Evolutionary conservation across 2,113 vertebrate genomes (phyloP).

Genomic region (Neodontobutis hainanensis): DNA sequence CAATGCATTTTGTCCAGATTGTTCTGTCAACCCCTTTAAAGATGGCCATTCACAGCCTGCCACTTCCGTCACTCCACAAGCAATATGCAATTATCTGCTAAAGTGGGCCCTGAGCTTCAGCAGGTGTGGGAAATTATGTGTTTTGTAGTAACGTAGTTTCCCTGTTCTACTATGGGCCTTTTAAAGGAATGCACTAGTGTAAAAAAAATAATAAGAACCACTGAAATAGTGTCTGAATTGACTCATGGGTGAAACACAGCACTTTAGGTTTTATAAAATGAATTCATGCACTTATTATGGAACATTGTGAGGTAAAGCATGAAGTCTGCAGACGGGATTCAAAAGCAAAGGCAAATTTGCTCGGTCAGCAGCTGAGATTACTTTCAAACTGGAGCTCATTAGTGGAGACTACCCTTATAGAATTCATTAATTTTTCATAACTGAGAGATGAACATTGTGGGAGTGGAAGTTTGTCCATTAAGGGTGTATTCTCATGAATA

Average conservation of each 20-base stretch:
- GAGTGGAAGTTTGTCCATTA: not conserved
- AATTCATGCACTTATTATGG: too few species aligned
- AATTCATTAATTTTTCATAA: not conserved
- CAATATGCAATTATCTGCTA: slow-evolving; percentile 60
- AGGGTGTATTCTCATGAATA: too few species aligned
- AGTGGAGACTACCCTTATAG: slow-evolving; percentile 9
- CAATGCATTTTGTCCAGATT: slow-evolving; percentile 52
- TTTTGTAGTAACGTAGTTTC: slow-evolving; percentile 17
- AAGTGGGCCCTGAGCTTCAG: slow-evolving; percentile 31
- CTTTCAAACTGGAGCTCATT: slow-evolving; percentile 5
- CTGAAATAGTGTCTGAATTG: slow-evolving; percentile 11
- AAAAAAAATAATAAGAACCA: not conserved
- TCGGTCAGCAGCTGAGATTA: not conserved
- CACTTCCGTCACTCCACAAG: slow-evolving; percentile 51
- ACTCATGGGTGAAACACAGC: not conserved
- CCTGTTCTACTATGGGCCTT: slow-evolving; percentile 21
- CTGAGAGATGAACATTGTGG: not conserved
- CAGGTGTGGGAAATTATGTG: slow-evolving; percentile 54
- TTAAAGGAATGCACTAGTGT: slow-evolving; percentile 8
- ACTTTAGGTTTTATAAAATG: not conserved
- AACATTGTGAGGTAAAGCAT: not conserved
- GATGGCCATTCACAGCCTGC: slow-evolving; percentile 50
- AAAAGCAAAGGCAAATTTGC: not conserved
- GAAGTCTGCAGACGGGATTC: not conserved
- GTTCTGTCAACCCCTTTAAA: slow-evolving; percentile 59